A percentile compares a stretch with the other conserved stretches of the same genome.
Conservation (phyloP, 2,797 vertebrate species). For the Alfaro cultratus region DNA sequence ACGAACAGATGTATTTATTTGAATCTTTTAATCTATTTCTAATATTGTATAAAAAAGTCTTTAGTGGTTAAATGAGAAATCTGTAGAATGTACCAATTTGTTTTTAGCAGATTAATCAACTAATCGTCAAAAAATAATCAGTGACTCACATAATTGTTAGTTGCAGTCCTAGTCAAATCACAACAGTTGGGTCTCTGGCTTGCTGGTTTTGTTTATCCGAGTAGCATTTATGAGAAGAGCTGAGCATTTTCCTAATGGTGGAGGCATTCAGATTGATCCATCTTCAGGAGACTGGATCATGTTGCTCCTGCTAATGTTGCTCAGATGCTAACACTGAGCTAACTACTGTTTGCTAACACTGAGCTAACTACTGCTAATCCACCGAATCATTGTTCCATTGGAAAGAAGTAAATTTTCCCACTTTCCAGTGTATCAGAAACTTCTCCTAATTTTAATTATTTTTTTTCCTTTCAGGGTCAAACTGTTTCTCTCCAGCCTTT, state of each 20-base stretch:
- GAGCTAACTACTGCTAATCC: slow-evolving; percentile 14
- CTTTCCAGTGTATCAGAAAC: slow-evolving; percentile 15
- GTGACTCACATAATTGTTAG: too few relatives aligned
- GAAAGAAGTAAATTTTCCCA: slow-evolving; percentile 34
- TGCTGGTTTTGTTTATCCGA: neutral
- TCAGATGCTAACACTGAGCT: slow-evolving; percentile 28
- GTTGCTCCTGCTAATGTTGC: slow-evolving; percentile 12
- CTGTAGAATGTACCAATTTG: too few relatives aligned
- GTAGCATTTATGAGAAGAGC: slow-evolving; percentile 1
- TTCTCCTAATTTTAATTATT: neutral
- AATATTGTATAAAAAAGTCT: too few relatives aligned
- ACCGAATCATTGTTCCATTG: slow-evolving; percentile 16
- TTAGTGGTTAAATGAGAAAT: too few relatives aligned
- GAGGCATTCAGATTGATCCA: slow-evolving; percentile 24
- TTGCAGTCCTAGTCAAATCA: slow-evolving; percentile 23
- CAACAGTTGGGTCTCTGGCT: too few relatives aligned
- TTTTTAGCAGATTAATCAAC: too few relatives aligned
- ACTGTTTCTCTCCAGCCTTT: slow-evolving; percentile 89
- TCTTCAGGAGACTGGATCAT: neutral
- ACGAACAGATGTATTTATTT: too few relatives aligned
- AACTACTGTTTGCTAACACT: too few relatives aligned
- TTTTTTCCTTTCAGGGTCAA: slow-evolving; percentile 81
- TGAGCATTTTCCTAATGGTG: slow-evolving; percentile 10
- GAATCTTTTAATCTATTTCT: too few relatives aligned
- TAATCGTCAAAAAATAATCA: too few relatives aligned